Evolutionary conservation across 92 coral and sea anemone genomes (phyloP), one percentile per base, ranked within the genome.

Genomic region (Actinernus sp.): DNA sequence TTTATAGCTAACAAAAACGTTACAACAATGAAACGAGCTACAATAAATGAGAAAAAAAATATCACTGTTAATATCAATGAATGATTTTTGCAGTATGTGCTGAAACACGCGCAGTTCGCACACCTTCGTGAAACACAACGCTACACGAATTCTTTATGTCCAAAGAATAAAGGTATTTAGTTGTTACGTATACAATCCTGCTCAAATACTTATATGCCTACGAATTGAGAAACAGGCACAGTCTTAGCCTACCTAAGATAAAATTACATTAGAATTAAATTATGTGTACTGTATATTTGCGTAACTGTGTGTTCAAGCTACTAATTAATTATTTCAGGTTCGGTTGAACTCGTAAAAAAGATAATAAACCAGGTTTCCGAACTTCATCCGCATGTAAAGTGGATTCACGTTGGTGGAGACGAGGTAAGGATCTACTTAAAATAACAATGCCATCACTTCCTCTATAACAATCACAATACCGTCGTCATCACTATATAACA

Each of bases 381-480:
- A n/a, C 60, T 81, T 1, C 98, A 93, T 61, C 83, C 90, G n/a
- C 50, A 45, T 18, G 21, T 71, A 16, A 47, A 71, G 32, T 80
- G 86, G 77, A 49, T 93, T 40, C 98, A 93, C 58, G 79, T 93
- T 61, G 98, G 98, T 3, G 98, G 98, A 26, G 98, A 93, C 26
- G 98, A 93, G 88, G 98, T 83, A 55, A 49, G 41, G 44, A 31
- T 14, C 16, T 10, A 9, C n/a, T 11, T 54, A n/a, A 31, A 6
- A 12, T 8, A 6, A 8, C 29, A 33, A 1, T 58, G 7, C 36
- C 9, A 26, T 26, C 16, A 55, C 24, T 50, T 50, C 26, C 13
- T 4, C 4, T n/a, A n/a, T n/a, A n/a, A n/a, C n/a, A n/a, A n/a
- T n/a, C n/a, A n/a, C n/a, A n/a, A n/a, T n/a, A n/a, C 19, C 40